phyloP scores from a whole-genome alignment of 1,140 invertebrate genomes.

The Euwallacea fornicatus region DNA sequence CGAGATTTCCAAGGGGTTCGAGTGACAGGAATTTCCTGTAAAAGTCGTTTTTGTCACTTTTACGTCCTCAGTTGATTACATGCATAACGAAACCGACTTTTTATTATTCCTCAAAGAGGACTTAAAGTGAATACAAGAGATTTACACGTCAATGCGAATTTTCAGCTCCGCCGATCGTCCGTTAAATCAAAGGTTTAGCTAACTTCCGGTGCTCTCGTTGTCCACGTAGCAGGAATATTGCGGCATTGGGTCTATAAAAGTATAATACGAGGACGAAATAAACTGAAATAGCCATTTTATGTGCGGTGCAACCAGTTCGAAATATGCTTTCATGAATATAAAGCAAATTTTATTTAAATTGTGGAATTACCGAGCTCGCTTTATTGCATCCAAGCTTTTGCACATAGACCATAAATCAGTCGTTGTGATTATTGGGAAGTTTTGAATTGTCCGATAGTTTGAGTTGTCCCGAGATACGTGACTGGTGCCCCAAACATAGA shows the following conservation, averaged over 20 bases:
- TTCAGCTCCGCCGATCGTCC: not conserved
- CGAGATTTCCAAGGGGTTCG: conserved; percentile 9
- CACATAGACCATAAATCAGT: no score
- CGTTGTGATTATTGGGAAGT: no score
- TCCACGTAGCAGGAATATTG: not conserved
- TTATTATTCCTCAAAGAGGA: not conserved
- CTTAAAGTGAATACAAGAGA: not conserved
- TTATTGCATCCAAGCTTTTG: no score
- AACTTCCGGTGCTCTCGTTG: not conserved
- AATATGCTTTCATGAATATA: conserved; percentile 7
- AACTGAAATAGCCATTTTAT: conserved; percentile 4
- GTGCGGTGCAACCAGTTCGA: not conserved
- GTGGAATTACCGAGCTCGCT: not conserved
- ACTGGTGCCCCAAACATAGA: no score
- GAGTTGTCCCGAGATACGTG: no score
- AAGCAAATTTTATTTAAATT: conserved; percentile 8
- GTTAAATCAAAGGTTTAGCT: not conserved
- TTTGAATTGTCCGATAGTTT: no score
- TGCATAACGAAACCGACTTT: conserved; percentile 11
- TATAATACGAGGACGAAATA: conserved; percentile 1
- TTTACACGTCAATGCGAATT: not conserved
- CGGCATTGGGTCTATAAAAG: not conserved
- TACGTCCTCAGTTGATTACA: conserved; percentile 17
- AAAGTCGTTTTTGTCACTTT: conserved; percentile 26
- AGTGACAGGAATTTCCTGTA: conserved; percentile 13